Conservation (phyloP, 2,888 invertebrate genomes). For the Dasypogon diadema region DNA sequence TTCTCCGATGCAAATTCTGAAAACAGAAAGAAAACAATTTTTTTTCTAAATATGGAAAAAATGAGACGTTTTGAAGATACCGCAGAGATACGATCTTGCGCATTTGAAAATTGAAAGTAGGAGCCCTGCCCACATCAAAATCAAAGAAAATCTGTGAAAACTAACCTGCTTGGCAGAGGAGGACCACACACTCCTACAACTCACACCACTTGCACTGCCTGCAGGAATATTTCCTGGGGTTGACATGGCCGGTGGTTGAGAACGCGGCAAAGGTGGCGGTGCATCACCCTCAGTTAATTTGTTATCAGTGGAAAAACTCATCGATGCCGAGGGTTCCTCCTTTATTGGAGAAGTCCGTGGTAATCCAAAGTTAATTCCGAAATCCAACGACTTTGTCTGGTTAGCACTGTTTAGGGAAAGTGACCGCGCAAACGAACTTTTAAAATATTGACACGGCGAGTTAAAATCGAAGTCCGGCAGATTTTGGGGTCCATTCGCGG, state of each 20-base stretch:
- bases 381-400: conserved; percentile 68
- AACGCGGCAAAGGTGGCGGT: conserved; percentile 47
- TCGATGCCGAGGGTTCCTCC: conserved; percentile 39
- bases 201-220: not conserved
- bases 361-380: conserved; percentile 60
- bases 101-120: too few relatives aligned
- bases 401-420: conserved; percentile 67
- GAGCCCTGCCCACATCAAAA: too few relatives aligned
- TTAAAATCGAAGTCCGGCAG: conserved; percentile 66
- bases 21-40: conserved; percentile 21
- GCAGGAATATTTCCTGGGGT: not conserved
- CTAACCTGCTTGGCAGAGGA: conserved; percentile 45
- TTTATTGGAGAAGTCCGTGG: conserved; percentile 46
- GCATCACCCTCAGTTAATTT: not conserved
- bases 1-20: conserved; percentile 53
- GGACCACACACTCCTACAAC: conserved; percentile 47
- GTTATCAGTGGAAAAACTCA: not conserved
- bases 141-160: not conserved
- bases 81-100: not conserved
- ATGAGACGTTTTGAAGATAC: not conserved
- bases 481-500: conserved; percentile 5
- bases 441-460: conserved; percentile 69
- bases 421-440: conserved; percentile 72
- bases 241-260: conserved; percentile 38
- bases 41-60: too few relatives aligned